Conservation (phyloP, 2,888 invertebrate species). For the Heteromyza rotundicornis region DNA sequence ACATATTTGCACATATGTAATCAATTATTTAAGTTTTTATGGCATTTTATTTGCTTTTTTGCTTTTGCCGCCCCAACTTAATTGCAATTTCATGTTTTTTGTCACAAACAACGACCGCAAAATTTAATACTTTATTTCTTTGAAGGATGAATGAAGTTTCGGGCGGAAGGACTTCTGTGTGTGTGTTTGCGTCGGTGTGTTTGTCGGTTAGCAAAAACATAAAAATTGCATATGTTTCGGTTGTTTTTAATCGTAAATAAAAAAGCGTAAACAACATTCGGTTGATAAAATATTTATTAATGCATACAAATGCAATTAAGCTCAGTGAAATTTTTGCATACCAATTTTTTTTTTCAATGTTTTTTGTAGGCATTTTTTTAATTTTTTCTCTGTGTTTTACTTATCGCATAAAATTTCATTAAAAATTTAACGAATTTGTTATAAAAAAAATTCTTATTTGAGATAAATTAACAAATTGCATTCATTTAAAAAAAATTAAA, state of each 20-base stretch:
- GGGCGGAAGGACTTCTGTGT: no score
- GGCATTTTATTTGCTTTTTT: not conserved
- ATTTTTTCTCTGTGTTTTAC: not conserved
- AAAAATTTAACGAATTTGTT: conserved; percentile 2
- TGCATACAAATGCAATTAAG: conserved; percentile 57
- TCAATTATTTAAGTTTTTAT: not conserved
- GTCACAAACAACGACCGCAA: not conserved
- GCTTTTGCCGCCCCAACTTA: no score
- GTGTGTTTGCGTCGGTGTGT: no score
- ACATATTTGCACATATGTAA: not conserved
- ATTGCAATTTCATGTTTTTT: not conserved
- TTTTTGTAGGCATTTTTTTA: not conserved
- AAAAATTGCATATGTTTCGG: no score
- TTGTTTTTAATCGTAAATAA: no score
- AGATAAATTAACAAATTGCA: conserved; percentile 56
- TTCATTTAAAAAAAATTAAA: conserved; percentile 55
- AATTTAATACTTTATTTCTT: no score
- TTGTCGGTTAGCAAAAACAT: no score
- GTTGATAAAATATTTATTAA: conserved; percentile 53
- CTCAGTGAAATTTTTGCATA: conserved; percentile 18
- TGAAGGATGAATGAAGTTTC: no score
- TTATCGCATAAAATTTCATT: conserved; percentile 1
- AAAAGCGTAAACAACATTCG: no score
- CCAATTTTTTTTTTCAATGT: conserved; percentile 9
- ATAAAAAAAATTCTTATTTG: no score